phyloP scores from a whole-genome alignment of 2,113 vertebrate species.

The Sapajus apella region DNA sequence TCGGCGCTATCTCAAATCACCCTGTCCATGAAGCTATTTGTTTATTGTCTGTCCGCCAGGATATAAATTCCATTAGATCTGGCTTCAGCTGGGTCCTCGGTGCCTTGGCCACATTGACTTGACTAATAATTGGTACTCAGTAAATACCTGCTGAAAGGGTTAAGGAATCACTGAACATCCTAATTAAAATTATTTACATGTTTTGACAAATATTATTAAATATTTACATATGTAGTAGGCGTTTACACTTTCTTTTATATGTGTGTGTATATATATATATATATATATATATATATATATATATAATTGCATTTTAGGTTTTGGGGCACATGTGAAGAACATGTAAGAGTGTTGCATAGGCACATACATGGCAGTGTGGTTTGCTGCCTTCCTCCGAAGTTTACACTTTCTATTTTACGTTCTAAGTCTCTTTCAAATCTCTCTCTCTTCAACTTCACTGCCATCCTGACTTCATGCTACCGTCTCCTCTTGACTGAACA shows the following conservation, averaged over 20 bases:
- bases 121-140: background rate
- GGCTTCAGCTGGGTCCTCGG: background rate
- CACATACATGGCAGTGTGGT: too few relatives aligned
- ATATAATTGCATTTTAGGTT: too few relatives aligned
- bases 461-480: fast-evolving
- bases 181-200: background rate
- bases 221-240: background rate
- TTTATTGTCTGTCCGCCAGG: background rate
- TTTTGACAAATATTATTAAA: background rate
- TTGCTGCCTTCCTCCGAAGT: too few relatives aligned
- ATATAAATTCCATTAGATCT: background rate
- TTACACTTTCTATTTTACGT: background rate
- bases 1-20: background rate
- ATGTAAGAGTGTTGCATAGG: too few relatives aligned
- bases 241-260: background rate
- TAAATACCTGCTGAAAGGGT: background rate
- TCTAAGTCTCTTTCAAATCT: background rate
- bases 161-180: background rate
- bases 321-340: too few relatives aligned
- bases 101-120: background rate
- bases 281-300: background rate
- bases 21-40: background rate
- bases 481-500: background rate
- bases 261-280: too few relatives aligned
- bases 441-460: background rate